phyloP scores from a whole-genome alignment of 2,888 invertebrate genomes.

The Conus canariensis region DNA sequence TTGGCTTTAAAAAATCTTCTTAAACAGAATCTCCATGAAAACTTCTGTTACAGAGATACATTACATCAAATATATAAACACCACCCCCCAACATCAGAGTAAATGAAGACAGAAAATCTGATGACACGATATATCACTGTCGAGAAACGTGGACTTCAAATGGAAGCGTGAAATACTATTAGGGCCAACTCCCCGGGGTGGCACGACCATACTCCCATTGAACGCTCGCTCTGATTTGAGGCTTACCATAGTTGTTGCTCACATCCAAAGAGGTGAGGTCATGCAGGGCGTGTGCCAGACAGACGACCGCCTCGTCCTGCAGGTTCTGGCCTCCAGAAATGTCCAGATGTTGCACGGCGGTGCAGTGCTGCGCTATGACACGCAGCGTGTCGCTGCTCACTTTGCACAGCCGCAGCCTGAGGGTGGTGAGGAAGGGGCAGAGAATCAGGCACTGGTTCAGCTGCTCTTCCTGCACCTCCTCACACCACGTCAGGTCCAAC shows the following conservation, averaged over 20 bases:
- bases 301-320: neutral
- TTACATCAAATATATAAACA: too few species aligned
- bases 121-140: too few species aligned
- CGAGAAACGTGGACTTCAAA: too few species aligned
- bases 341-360: neutral
- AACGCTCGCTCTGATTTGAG: neutral
- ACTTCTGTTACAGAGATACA: too few species aligned
- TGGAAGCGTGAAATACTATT: too few species aligned
- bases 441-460: neutral
- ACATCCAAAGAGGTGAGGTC: slow-evolving; percentile 5
- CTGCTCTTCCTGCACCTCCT: neutral
- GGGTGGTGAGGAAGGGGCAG: slow-evolving; percentile 11
- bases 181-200: too few species aligned
- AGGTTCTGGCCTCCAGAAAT: neutral
- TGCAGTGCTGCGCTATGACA: neutral
- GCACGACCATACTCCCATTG: too few species aligned
- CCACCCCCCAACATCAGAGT: too few species aligned
- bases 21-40: too few species aligned
- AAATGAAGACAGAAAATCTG: too few species aligned
- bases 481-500: slow-evolving; percentile 16
- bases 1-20: too few species aligned
- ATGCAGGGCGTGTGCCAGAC: neutral
- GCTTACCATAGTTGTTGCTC: neutral
- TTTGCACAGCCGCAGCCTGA: neutral
- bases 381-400: neutral